Percentiles rank a stretch among this genome's conserved stretches.
These are phyloP conservation scores for Eidolon dupreanum DNA, from an alignment of 2,797 vertebrate genomes.

Conservation along the genomic window DNA sequence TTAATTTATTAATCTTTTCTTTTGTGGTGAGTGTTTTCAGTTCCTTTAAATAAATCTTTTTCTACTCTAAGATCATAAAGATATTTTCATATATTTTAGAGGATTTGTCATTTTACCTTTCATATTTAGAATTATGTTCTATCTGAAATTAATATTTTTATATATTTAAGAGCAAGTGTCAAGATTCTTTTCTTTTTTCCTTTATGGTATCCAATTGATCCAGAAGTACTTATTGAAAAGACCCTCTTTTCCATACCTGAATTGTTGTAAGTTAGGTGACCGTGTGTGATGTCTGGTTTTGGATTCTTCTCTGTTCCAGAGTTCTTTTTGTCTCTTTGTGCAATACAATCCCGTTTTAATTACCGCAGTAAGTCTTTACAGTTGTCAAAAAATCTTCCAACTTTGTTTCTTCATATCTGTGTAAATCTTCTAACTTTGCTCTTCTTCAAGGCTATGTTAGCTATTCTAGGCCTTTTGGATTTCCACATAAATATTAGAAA, in stretches of 20 bases:
- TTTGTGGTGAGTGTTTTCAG: background rate
- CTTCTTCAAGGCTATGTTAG: background rate
- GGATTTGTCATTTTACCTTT: background rate
- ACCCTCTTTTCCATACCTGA: background rate
- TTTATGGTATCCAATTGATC: background rate
- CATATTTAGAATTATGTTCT: background rate
- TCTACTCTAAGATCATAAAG: background rate
- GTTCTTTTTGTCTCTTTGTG: background rate
- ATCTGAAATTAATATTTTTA: background rate
- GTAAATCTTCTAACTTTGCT: constrained; percentile 32
- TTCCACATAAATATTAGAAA: constrained; percentile 4
- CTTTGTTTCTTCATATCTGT: background rate
- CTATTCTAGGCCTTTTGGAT: background rate
- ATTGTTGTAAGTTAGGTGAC: constrained; percentile 11
- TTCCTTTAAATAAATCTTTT: constrained; percentile 10
- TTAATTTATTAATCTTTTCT: constrained; percentile 17
- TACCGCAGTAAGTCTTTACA: background rate
- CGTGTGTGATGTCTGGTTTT: background rate
- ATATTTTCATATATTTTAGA: background rate
- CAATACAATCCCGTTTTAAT: background rate
- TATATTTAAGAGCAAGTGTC: background rate
- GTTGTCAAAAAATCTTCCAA: background rate
- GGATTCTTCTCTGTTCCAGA: background rate
- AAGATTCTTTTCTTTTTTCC: background rate
- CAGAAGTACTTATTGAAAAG: background rate